Base-by-base conservation (phyloP, 1,140 invertebrate genomes). In the Papilio aristodemus region DNA sequence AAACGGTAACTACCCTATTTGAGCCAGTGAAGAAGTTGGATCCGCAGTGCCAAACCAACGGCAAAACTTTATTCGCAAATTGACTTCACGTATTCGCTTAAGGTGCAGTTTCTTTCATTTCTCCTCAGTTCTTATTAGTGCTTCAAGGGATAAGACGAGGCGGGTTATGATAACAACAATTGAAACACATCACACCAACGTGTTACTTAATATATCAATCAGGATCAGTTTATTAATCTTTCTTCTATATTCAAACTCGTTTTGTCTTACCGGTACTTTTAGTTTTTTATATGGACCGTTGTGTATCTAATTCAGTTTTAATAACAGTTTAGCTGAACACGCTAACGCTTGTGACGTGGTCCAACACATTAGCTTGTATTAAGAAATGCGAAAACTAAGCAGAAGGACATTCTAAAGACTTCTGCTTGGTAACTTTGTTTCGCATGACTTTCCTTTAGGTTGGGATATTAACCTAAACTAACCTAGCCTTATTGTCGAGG, bases 361-460 rank as follows among this genome's bases (percentile, higher is more conserved):
- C 43, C 67, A 25, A 71, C 72, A 72, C 81, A 86, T 89, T 87
- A 86, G 78, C 73, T 85, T 86, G 84, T 91, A 90, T 91, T 91
- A 91, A 90, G 87, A 90, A 90, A 91, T 86, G 84, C 80, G 86
- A 89, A 88, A 90, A 87, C 86, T 91, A 83, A 89, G 87, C 85
- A 85, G 81, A 88, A 90, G 88, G 76, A 73, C 79, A 83, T 89
- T 84, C 84, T 91, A 90, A 90, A 87, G 86, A 89, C 82, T 84
- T 85, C 72, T 83, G 80, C 81, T 83, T 71, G 72, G 77, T 75
- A 86, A 89, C 82, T 91, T 91, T 87, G 84, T 88, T 90, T 85
- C 86, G 80, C 79, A 87, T 81, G 80, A 89, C 78, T 85, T 88
- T 80, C 71, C 79, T 75, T 73, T 74, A 70, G 77, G 84, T 83